These are phyloP conservation scores for Yponomeuta plumbellus DNA, from an alignment of 2,888 invertebrate species.

Conservation along the genomic window DNA sequence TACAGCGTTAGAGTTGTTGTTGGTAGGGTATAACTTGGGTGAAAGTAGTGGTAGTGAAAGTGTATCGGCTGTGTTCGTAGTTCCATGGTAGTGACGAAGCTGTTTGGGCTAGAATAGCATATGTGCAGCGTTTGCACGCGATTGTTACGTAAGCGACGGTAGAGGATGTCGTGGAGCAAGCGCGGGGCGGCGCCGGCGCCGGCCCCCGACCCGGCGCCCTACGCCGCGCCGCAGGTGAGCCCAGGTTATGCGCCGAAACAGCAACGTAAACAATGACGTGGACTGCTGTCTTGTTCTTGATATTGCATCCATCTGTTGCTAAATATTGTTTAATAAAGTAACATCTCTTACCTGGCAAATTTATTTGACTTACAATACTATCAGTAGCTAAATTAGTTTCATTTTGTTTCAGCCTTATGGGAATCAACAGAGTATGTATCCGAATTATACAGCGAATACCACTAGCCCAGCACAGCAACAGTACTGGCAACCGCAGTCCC, in stretches of 20 bases:
- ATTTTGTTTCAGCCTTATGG: constrained; percentile 50
- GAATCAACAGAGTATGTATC: constrained; percentile 54
- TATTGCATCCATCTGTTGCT: constrained; percentile 20
- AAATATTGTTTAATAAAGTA: background rate
- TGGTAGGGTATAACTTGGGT: constrained; percentile 20
- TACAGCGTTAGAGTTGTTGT: background rate
- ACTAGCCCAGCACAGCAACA: constrained; percentile 43
- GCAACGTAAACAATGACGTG: constrained; percentile 69
- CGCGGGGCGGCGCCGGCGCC: constrained; percentile 38
- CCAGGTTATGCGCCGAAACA: constrained; percentile 45
- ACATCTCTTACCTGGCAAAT: background rate
- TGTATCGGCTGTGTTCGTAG: constrained; percentile 39
- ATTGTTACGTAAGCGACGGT: constrained; percentile 70
- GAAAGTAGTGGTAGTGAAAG: constrained; percentile 54
- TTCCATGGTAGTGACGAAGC: constrained; percentile 61
- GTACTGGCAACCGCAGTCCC: constrained; percentile 48
- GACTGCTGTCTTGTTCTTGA: constrained; percentile 28
- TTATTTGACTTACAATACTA: background rate
- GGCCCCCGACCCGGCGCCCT: constrained; percentile 38
- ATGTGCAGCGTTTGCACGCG: constrained; percentile 42
- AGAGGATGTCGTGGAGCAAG: constrained; percentile 72
- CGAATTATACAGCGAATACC: constrained; percentile 42
- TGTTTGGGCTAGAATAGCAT: constrained; percentile 51
- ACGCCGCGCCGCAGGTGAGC: constrained; percentile 57
- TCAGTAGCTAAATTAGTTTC: background rate